A percentile compares a stretch with the other conserved stretches of the same genome.
These are phyloP conservation scores for Lasiurus cinereus DNA, from an alignment of 2,113 vertebrate genomes.

Conservation along the genomic window DNA sequence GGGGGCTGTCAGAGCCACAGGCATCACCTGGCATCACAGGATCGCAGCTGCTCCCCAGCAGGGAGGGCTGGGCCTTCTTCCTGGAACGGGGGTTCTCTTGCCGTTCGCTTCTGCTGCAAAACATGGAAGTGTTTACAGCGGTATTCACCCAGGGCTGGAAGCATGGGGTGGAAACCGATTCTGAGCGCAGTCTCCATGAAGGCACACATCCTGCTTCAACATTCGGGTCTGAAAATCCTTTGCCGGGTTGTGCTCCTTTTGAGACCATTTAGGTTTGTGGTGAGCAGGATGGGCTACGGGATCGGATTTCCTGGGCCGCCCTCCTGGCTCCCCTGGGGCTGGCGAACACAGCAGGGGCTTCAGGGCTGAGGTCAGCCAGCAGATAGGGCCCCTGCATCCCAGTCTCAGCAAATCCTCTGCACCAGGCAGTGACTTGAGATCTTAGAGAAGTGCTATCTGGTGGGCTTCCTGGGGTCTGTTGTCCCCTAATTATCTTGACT, in stretches of 20 bases:
- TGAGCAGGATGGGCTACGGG: not conserved
- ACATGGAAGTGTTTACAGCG: not conserved
- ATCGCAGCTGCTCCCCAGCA: not conserved
- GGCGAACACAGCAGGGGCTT: not conserved
- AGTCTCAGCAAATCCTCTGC: not conserved
- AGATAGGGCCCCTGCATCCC: not conserved
- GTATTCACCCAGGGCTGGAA: not conserved
- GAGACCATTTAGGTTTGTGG: not conserved
- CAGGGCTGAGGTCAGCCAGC: not conserved
- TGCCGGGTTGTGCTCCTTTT: not conserved
- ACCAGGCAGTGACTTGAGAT: not conserved
- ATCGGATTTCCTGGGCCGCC: not conserved
- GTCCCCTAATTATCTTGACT: not conserved
- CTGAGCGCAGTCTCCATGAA: not conserved
- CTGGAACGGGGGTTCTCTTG: not conserved
- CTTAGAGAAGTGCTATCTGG: not conserved
- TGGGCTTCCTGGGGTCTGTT: not conserved
- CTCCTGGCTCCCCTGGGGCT: not conserved
- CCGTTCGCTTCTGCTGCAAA: not conserved
- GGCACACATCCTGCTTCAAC: not conserved
- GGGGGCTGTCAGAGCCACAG: conserved; percentile 23
- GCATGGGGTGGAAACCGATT: not conserved
- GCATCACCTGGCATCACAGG: not conserved
- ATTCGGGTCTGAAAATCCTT: not conserved
- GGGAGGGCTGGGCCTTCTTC: not conserved